Conservation (phyloP, 1,140 invertebrate genomes). For the Drosophila nebulosa region DNA sequence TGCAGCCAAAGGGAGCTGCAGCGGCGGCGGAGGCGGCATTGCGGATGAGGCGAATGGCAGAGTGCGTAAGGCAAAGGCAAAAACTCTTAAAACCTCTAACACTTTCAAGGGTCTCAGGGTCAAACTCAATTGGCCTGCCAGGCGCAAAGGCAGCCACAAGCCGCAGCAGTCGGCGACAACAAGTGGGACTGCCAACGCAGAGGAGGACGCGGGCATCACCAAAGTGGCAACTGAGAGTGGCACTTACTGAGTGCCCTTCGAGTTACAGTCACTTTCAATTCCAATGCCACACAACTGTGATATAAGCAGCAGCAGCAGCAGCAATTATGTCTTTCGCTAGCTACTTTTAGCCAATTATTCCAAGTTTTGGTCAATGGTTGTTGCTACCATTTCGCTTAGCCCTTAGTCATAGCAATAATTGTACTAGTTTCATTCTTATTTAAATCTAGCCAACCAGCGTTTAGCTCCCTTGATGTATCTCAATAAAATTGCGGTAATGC, state of each 20-base stretch:
- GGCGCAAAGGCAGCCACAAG: slow-evolving; percentile 47
- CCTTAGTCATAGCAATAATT: slow-evolving; percentile 13
- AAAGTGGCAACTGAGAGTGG: slow-evolving; percentile 27
- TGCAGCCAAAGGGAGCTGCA: not conserved
- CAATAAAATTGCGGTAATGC: slow-evolving; percentile 45
- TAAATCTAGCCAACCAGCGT: slow-evolving; percentile 8
- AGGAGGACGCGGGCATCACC: not conserved
- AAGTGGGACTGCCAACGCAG: not conserved
- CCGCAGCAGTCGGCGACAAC: slow-evolving; percentile 7
- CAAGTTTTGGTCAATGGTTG: slow-evolving; percentile 34
- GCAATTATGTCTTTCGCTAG: slow-evolving; percentile 39
- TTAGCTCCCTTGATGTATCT: not conserved
- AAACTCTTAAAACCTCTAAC: slow-evolving; percentile 48
- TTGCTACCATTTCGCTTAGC: slow-evolving; percentile 1
- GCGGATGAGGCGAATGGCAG: slow-evolving; percentile 44
- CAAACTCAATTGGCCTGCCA: slow-evolving; percentile 72
- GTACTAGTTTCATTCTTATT: slow-evolving; percentile 3
- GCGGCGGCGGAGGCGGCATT: not conserved
- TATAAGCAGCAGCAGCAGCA: slow-evolving; percentile 58
- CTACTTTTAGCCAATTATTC: slow-evolving; percentile 48
- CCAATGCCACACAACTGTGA: slow-evolving; percentile 61
- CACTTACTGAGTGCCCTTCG: slow-evolving; percentile 36
- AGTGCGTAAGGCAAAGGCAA: slow-evolving; percentile 63
- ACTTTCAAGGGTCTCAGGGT: slow-evolving; percentile 54
- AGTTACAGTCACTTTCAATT: slow-evolving; percentile 33